Evolutionary conservation across 2,797 vertebrate genomes (phyloP), one percentile per base, ranked within the genome.

Genomic region (Platalea minor): DNA sequence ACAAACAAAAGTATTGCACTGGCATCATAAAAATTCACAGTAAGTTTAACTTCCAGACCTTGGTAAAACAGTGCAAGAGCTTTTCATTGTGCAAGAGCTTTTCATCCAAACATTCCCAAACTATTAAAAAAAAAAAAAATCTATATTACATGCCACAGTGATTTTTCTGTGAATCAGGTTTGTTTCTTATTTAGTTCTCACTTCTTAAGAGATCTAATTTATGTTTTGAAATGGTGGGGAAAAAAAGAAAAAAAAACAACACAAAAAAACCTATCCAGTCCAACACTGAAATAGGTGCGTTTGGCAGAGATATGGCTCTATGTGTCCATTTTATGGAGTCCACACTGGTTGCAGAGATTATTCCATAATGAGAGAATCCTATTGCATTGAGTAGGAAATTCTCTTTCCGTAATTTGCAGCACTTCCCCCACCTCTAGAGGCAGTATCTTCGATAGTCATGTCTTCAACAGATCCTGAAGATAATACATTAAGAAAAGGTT

Each of bases 1-100:
- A 92, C 93, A 94, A 93, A 96, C 53, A 92, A 91, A 95, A 91
- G 75, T 95, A 96, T 95, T 95, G 94, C 94, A 88, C 93, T 96
- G 88, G 57, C 72, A 91, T 89, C 29, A 83, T 88, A 94, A 96
- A 96, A 95, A 89, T 95, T 96, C 94, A 96, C 95, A 96, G 95
- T 91, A 80, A 76, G 28, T 89, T 94, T 92, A 39, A 85, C 57
- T 88, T 94, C 51, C 45, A 89, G 35, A 78, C 77, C 37, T 88
- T 41, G 37, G 69, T 89, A 93, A 95, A 91, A 95, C 80, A 94
- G 95, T 97, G 90, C 91, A 95, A 95, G 61, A 94, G 88, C 77
- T 96, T 95, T 92, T 91, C 69, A 63, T 57, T 61, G 76, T 93
- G 82, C 78, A 91, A 95, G 85, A 95, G 80, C 35, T 93, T 92